Base-by-base conservation (phyloP, 30 jellyfish, hydroid and myxozoan genomes). In the Calvadosia cruxmelitensis region DNA sequence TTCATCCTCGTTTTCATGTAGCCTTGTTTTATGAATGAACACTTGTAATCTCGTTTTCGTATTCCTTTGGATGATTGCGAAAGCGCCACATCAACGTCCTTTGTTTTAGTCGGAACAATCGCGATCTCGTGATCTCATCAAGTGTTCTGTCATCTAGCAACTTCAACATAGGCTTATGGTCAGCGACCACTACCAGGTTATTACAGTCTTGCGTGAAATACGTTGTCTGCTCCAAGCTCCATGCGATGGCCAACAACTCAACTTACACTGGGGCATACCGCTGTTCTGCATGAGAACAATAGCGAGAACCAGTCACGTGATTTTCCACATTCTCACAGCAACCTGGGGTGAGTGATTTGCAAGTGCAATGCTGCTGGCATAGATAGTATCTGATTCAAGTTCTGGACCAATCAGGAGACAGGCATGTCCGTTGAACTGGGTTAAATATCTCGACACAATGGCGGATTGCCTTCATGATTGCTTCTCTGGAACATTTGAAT, bases 261-360 rank as follows among this genome's bases (percentile, higher is more conserved):
- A 71, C 79, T 27, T 69, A 71, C 0, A 69, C 49, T 2, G 79
- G 79, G 3, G 79, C 48, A 27, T 69, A 69, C 0, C 79, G 42
- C 27, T 51, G 26, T 50, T 69, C 75, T 53, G 69, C 69, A 5
- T 12, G 31, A 25, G 69, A 13, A 3, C 27, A 5, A 28, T 5
- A 53, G 7, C 69, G 26, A 5, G 69, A 53, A 25, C 69, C 69
- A 27, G 69, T 28, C 13, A 53, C 5, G 25, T 25, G 12, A 53
- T 12, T 13, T 28, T 13, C 57, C 57, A 42, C 15, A 42, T 42
- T 42, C 20, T 10, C 15, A 42, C 57, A 10, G 20, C 57, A 42
- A 42, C 20, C 15, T 5, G 57, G 57, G 10, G 15, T 20, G 20
- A 42, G 57, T 5, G 57, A 42, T n/a, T 42, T 42, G 10, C 57